Evolutionary conservation across 1,140 invertebrate species (phyloP).

Genomic region (Mycetomoellerius zeteki): DNA sequence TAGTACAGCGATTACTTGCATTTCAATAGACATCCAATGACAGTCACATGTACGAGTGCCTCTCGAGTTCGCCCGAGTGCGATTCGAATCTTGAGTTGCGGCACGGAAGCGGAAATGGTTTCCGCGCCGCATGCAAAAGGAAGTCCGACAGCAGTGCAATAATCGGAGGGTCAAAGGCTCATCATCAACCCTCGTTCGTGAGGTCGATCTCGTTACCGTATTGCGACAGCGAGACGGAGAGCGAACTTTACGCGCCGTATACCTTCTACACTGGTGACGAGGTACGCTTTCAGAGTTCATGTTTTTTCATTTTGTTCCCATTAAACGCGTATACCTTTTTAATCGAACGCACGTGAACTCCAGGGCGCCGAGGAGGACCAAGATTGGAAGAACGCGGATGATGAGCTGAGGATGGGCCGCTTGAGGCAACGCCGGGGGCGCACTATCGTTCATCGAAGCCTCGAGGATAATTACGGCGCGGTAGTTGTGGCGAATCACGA

Average conservation of each 20-base stretch:
- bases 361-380: conserved; percentile 87
- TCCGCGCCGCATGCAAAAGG: conserved; percentile 79
- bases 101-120: conserved; percentile 76
- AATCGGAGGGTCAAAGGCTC: conserved; percentile 84
- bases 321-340: background rate
- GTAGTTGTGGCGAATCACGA: conserved; percentile 96
- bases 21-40: conserved; percentile 82
- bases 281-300: conserved; percentile 71
- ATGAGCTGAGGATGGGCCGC: conserved; percentile 86
- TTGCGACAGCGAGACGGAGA: conserved; percentile 93
- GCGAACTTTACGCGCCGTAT: conserved; percentile 93
- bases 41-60: conserved; percentile 89
- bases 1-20: background rate
- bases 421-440: conserved; percentile 92
- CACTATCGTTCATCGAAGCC: conserved; percentile 92
- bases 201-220: conserved; percentile 91
- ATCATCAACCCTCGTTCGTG: conserved; percentile 80
- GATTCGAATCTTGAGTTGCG: conserved; percentile 87
- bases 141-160: conserved; percentile 87
- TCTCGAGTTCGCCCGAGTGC: conserved; percentile 90
- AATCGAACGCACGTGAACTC: conserved; percentile 24
- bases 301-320: background rate
- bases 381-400: conserved; percentile 86
- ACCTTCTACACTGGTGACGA: conserved; percentile 89
- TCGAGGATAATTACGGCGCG: conserved; percentile 95